Base-by-base conservation (phyloP, 2,888 invertebrate species). In the Gnatocerus cornutus region DNA sequence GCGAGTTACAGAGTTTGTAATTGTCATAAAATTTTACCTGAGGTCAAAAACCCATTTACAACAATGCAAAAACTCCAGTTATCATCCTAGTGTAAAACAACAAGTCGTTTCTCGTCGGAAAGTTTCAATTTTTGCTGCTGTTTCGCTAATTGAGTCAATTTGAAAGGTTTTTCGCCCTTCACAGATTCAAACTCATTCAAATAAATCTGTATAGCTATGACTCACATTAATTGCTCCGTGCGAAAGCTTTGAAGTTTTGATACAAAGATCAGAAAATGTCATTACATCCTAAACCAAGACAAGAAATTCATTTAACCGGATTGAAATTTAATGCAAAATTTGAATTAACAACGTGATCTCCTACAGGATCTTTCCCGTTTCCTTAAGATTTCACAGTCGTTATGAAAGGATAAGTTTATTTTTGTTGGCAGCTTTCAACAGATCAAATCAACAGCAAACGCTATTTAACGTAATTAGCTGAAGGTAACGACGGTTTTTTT, bases 11-110 rank as follows among this genome's bases (percentile, higher is more conserved):
- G 37, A 66, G 50, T 66, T 66, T 66, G 66, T 66, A 66, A 66
- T 66, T 66, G 58, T 58, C 58, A 66, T 66, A 66, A 66, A 66
- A 58, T 66, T 66, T 50, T 48, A 59, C 59, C 52, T 58, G 58
- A 29, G 50, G 55, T 46, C 56, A 56, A 65, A 65, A 64, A 65
- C 27, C 46, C 33, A 21, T 37, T 56, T 21, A 13, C 45, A n/a
- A 13, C 48, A 37, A 30, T 16, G 43, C 12, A 52, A 48, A 41
- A 63, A 43, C 33, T 50, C 39, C 33, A 39, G 14, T 52, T 29
- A 12, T 37, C 43, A 41, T 8, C 14, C 6, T 12, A 27, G 8
- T 21, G 41, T 41, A 41, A 56, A 14, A 30, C 46, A 14, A 30
- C 46, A 45, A 30, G 43, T 43, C 16, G 27, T 52, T 63, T 43